A percentile compares a stretch with the other conserved stretches of the same genome.
Conservation (phyloP, 1,140 invertebrate genomes). For the Nilaparvata lugens region DNA sequence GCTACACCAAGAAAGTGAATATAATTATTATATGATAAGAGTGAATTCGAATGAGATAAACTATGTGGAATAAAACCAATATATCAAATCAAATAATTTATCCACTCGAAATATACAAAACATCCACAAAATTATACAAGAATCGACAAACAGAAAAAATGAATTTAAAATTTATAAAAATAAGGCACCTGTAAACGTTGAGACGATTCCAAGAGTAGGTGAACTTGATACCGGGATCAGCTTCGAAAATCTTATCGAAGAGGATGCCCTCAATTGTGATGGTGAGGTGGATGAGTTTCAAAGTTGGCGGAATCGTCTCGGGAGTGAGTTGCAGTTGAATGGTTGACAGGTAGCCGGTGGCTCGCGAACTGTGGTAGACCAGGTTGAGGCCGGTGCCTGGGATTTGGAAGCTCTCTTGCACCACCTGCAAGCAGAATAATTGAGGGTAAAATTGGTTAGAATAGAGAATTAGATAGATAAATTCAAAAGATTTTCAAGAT, state of each 20-base stretch:
- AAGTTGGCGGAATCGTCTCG: constrained; percentile 63
- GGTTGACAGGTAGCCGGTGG: constrained; percentile 86
- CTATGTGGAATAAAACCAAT: no score
- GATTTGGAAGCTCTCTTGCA: constrained; percentile 88
- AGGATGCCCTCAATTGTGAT: constrained; percentile 91
- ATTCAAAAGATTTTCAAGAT: no score
- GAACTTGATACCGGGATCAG: constrained; percentile 90
- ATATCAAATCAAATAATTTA: no score
- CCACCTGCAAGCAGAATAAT: constrained; percentile 46
- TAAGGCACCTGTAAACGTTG: constrained; percentile 86
- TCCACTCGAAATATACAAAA: no score
- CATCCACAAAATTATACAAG: no score
- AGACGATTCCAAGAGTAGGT: constrained; percentile 93
- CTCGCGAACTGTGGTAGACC: constrained; percentile 89
- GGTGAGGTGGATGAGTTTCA: constrained; percentile 77
- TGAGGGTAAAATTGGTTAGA: no score
- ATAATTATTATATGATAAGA: no score
- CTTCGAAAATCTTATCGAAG: constrained; percentile 89
- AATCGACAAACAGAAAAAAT: no score
- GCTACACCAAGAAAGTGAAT: no score
- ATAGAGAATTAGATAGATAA: no score
- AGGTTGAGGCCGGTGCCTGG: constrained; percentile 87
- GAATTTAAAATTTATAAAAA: no score
- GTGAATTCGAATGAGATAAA: no score
- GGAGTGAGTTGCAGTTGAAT: constrained; percentile 91